These are phyloP conservation scores for Ceratoteleas bidentatus DNA, from an alignment of 1,140 invertebrate genomes.

Conservation along the genomic window DNA sequence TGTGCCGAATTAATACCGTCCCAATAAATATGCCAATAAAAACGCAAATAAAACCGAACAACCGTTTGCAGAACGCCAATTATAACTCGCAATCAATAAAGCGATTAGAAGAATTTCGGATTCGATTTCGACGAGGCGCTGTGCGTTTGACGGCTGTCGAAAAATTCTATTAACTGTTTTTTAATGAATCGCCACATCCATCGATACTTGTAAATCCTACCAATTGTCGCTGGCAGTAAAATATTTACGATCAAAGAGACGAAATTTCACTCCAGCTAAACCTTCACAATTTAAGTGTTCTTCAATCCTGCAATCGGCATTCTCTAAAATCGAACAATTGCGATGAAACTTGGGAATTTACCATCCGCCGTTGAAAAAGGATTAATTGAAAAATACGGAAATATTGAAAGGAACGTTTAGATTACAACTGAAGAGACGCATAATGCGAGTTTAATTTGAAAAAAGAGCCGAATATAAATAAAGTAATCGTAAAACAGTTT, in stretches of 20 bases:
- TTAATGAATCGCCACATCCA: not conserved
- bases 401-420: too few species aligned
- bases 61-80: slow-evolving; percentile 19
- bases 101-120: slow-evolving; percentile 2
- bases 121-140: not conserved
- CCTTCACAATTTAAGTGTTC: too few species aligned
- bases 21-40: slow-evolving; percentile 45
- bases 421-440: too few species aligned
- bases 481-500: not conserved
- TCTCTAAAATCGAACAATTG: too few species aligned
- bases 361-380: too few species aligned
- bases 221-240: not conserved
- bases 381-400: too few species aligned
- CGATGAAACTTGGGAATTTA: too few species aligned
- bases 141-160: not conserved
- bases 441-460: too few species aligned
- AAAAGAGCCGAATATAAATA: too few species aligned
- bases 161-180: not conserved
- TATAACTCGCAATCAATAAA: slow-evolving; percentile 37
- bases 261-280: too few species aligned
- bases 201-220: not conserved
- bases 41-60: slow-evolving; percentile 35
- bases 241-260: too few species aligned
- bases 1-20: slow-evolving; percentile 22
- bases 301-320: too few species aligned